Evolutionary conservation across 1,140 invertebrate genomes (phyloP).

Genomic region (Zaprionus africanus): DNA sequence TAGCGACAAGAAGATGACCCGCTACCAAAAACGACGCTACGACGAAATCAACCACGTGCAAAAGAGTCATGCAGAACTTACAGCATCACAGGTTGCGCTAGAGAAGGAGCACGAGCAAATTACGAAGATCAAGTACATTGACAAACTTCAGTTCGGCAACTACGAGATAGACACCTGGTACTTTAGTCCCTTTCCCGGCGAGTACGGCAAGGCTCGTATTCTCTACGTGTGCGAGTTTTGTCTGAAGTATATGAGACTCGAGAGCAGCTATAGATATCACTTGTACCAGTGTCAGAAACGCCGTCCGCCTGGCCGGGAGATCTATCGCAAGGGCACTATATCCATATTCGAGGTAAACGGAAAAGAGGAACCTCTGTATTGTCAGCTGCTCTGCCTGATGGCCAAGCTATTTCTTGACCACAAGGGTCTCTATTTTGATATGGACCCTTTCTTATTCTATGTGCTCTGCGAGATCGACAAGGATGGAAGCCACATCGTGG

Average conservation of each 20-base stretch:
- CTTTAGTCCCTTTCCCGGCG: constrained; percentile 98
- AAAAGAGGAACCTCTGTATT: constrained; percentile 96
- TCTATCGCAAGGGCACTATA: constrained; percentile 95
- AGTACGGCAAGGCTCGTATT: constrained; percentile 97
- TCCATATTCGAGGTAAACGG: constrained; percentile 97
- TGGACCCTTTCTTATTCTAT: constrained; percentile 98
- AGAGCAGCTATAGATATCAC: constrained; percentile 92
- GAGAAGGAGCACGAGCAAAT: constrained; percentile 99
- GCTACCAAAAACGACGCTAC: constrained; percentile 98
- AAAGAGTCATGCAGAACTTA: constrained; percentile 97
- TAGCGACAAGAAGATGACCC: constrained; percentile 95
- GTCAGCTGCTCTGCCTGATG: constrained; percentile 97
- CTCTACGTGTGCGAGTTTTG: constrained; percentile 99
- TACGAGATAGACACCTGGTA: constrained; percentile 99
- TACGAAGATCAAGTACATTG: constrained; percentile 99
- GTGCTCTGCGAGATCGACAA: constrained; percentile 97
- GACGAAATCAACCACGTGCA: constrained; percentile 99
- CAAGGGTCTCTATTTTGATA: constrained; percentile 98
- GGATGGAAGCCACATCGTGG: constrained; percentile 97
- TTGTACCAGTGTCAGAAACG: constrained; percentile 92
- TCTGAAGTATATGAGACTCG: constrained; percentile 97
- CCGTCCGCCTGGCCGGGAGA: constrained; percentile 95
- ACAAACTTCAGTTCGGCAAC: constrained; percentile 97
- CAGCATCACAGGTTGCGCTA: constrained; percentile 97
- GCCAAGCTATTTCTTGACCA: constrained; percentile 99